Conservation (phyloP, 1,140 invertebrate species). For the Scaptomyza pallida region DNA sequence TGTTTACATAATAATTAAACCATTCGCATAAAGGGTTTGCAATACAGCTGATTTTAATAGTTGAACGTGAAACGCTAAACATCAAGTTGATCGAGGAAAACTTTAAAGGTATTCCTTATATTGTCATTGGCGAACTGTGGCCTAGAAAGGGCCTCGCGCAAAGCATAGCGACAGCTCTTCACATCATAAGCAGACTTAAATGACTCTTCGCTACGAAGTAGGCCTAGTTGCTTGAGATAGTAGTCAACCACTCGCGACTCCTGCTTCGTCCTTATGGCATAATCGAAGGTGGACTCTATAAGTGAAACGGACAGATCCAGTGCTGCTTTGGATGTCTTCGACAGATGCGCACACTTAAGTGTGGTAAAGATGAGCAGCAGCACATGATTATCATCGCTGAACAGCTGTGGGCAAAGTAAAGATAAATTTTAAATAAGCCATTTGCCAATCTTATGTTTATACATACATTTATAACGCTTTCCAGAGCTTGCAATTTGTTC, state of each 20-base stretch:
- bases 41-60: not conserved
- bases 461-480: slow-evolving; percentile 75
- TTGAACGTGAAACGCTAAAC: slow-evolving; percentile 23
- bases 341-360: slow-evolving; percentile 87
- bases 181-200: slow-evolving; percentile 86
- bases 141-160: slow-evolving; percentile 85
- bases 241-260: slow-evolving; percentile 87
- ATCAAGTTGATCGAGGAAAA: slow-evolving; percentile 86
- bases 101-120: slow-evolving; percentile 85
- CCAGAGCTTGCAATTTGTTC: slow-evolving; percentile 76
- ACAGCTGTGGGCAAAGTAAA: slow-evolving; percentile 51
- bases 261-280: slow-evolving; percentile 84
- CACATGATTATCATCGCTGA: slow-evolving; percentile 82
- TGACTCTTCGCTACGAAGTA: slow-evolving; percentile 88
- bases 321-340: slow-evolving; percentile 85
- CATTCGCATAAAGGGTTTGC: not conserved
- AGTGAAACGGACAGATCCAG: slow-evolving; percentile 85
- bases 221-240: slow-evolving; percentile 88
- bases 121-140: slow-evolving; percentile 85
- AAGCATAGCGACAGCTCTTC: slow-evolving; percentile 86
- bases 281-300: slow-evolving; percentile 86
- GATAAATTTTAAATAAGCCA: not conserved
- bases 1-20: not conserved
- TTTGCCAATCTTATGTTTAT: not conserved
- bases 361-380: slow-evolving; percentile 85